These are phyloP conservation scores for Tursiops truncatus DNA, from an alignment of 2,113 vertebrate genomes.

Conservation along the genomic window DNA sequence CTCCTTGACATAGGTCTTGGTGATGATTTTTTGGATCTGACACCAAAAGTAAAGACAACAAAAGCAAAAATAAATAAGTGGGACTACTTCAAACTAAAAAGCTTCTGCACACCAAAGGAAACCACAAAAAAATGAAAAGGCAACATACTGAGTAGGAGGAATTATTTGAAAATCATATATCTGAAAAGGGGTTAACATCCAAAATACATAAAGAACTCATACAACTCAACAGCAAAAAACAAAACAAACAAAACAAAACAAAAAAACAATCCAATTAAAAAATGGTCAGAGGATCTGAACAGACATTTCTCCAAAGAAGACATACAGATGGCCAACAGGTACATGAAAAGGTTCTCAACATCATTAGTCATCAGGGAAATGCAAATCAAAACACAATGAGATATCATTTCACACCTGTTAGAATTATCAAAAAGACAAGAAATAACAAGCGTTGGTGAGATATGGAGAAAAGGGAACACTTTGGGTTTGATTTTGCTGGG, in stretches of 20 bases:
- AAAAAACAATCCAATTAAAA: neutral
- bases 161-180: neutral
- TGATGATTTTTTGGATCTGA: neutral
- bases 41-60: neutral
- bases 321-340: neutral
- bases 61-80: neutral
- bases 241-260: too few species aligned
- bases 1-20: neutral
- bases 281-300: neutral
- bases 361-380: neutral
- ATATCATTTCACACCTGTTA: neutral
- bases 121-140: neutral
- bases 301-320: neutral
- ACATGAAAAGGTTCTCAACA: neutral
- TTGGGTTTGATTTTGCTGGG: neutral
- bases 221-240: neutral
- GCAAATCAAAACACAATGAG: neutral
- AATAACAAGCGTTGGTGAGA: neutral
- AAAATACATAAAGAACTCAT: neutral
- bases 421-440: neutral
- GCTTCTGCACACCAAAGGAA: neutral
- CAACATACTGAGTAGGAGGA: neutral
- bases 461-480: neutral
- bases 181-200: neutral
- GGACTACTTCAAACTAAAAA: neutral